Evolutionary conservation across 2,113 vertebrate genomes (phyloP).

Genomic region (Saguinus midas): DNA sequence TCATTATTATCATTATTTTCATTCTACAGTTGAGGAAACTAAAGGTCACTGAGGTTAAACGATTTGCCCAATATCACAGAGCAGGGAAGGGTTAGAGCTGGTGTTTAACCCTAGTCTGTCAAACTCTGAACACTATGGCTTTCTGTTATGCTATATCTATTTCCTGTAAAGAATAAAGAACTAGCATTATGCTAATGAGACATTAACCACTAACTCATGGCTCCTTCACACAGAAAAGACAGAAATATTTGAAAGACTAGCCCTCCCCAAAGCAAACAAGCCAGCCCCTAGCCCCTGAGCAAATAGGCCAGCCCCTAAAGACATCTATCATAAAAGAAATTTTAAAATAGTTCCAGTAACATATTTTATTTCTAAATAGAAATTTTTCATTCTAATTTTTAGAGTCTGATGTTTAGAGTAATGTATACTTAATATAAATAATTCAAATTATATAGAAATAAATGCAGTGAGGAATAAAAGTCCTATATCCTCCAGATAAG

Average conservation of each 20-base stretch:
- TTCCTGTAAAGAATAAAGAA: not conserved
- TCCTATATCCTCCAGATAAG: not conserved
- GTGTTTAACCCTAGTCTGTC: not conserved
- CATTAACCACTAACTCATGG: not conserved
- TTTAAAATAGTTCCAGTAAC: not conserved
- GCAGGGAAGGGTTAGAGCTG: not conserved
- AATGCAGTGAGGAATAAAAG: not conserved
- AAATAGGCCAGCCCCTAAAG: not conserved
- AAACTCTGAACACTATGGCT: not conserved
- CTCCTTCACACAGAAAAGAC: not conserved
- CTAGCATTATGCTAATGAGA: not conserved
- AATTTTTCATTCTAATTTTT: constrained; percentile 7
- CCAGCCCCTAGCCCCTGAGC: not conserved
- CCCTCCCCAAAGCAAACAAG: not conserved
- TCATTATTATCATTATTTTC: not conserved
- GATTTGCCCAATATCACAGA: not conserved
- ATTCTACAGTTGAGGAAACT: not conserved
- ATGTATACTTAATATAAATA: not conserved
- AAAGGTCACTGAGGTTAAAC: not conserved
- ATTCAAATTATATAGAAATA: not conserved
- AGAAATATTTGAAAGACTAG: not conserved
- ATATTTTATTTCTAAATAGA: constrained; percentile 2
- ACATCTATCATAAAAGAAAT: not conserved
- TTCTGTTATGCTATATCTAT: not conserved
- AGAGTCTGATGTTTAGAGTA: not conserved